A percentile compares a stretch with the other conserved stretches of the same genome.
These are phyloP conservation scores for Lutraria lutraria DNA, from an alignment of 2,888 invertebrate genomes.

Conservation along the genomic window DNA sequence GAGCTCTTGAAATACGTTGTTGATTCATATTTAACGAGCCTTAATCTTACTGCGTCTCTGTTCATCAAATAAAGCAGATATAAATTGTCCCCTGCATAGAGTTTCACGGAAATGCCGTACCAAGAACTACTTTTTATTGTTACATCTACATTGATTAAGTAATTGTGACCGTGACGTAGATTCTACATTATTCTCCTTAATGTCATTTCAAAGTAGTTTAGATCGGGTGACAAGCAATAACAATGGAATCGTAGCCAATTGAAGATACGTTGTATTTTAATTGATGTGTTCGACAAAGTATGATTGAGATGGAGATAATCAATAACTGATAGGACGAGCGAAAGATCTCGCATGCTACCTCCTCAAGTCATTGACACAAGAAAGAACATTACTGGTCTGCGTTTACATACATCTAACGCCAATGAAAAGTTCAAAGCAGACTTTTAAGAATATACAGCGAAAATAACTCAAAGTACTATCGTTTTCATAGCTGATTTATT, in stretches of 20 bases:
- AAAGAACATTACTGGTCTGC: too few relatives aligned
- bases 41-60: neutral
- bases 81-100: slow-evolving; percentile 1
- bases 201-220: neutral
- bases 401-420: too few relatives aligned
- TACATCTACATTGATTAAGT: neutral
- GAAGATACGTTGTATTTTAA: neutral
- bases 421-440: too few relatives aligned
- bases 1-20: neutral
- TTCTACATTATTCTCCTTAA: neutral
- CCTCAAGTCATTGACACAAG: neutral
- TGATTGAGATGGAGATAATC: neutral
- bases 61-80: neutral
- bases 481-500: too few relatives aligned
- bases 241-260: neutral
- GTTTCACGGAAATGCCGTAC: neutral
- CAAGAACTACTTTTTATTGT: neutral
- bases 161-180: neutral
- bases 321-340: neutral
- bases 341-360: neutral
- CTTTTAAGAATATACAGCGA: too few relatives aligned
- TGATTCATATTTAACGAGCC: slow-evolving; percentile 7
- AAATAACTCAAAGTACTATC: too few relatives aligned
- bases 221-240: neutral
- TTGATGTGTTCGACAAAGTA: slow-evolving; percentile 3